Conservation (phyloP, 2,797 vertebrate genomes). For the Serranus cabrilla region DNA sequence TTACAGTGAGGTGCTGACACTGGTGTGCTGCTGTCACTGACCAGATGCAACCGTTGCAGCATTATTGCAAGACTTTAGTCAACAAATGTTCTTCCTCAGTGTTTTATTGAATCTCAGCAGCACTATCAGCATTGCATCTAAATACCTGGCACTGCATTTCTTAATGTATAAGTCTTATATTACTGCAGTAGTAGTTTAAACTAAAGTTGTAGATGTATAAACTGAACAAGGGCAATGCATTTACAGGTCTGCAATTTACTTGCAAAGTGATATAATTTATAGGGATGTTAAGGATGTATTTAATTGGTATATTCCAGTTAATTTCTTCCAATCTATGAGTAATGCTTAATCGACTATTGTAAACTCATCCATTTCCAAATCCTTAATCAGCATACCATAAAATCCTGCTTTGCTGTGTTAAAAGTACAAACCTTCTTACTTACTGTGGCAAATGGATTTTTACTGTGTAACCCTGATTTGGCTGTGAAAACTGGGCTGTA, state of each 20-base stretch:
- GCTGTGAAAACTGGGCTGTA: background rate
- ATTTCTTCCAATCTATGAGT: background rate
- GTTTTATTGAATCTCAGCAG: conserved; percentile 16
- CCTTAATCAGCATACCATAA: background rate
- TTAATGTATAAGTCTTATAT: background rate
- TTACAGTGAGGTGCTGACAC: conserved; percentile 41
- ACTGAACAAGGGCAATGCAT: background rate
- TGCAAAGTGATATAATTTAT: background rate
- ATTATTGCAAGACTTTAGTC: conserved; percentile 5
- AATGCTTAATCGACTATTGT: background rate
- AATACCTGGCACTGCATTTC: background rate
- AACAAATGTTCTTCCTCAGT: conserved; percentile 3
- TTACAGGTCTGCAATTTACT: background rate
- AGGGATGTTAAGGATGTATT: background rate
- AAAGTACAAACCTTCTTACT: background rate
- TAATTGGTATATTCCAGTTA: background rate
- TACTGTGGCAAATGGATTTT: background rate
- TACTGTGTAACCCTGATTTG: background rate
- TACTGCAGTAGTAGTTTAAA: background rate
- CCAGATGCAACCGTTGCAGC: background rate
- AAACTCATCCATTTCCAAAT: background rate
- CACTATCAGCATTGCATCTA: background rate
- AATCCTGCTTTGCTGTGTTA: background rate
- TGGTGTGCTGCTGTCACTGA: background rate
- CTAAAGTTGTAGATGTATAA: background rate